These are phyloP conservation scores for Macrotis lagotis DNA, from an alignment of 2,113 vertebrate species.

Conservation along the genomic window DNA sequence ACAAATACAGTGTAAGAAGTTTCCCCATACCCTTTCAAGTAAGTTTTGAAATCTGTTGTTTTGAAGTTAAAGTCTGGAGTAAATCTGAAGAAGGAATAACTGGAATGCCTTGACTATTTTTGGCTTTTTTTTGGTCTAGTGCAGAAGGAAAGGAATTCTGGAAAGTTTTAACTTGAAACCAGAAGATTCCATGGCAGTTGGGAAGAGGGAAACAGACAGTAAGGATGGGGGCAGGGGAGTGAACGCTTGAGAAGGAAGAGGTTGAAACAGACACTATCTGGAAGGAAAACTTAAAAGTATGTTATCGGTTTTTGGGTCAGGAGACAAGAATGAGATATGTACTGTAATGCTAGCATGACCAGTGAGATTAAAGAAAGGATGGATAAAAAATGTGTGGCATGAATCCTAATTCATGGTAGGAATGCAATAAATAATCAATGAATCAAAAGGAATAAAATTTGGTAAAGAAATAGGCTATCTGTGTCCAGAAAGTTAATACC, in stretches of 20 bases:
- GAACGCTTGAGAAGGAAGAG: background rate
- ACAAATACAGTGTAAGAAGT: background rate
- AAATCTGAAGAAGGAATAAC: conserved; percentile 36
- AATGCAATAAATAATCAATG: conserved; percentile 45
- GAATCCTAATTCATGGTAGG: conserved; percentile 13
- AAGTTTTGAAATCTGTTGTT: conserved; percentile 39
- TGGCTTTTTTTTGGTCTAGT: background rate
- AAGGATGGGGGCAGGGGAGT: background rate
- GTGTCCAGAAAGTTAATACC: conserved; percentile 59
- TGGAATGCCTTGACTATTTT: conserved; percentile 33
- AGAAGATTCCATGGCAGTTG: conserved; percentile 69
- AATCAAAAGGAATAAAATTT: conserved; percentile 55
- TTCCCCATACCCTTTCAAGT: conserved; percentile 18
- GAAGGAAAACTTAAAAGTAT: background rate
- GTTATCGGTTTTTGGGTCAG: background rate
- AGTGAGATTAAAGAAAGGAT: background rate
- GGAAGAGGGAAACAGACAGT: conserved; percentile 49
- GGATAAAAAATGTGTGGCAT: conserved; percentile 9
- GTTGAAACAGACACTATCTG: background rate
- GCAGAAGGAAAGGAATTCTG: conserved; percentile 33
- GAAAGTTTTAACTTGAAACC: conserved; percentile 63
- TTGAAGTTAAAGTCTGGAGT: background rate
- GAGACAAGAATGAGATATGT: background rate
- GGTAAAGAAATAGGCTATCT: conserved; percentile 56
- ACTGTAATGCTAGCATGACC: background rate